Percentiles rank a stretch among this genome's conserved stretches.
Evolutionary conservation across 2,113 vertebrate species (phyloP).

Genomic region (Tachysurus fulvidraco): DNA sequence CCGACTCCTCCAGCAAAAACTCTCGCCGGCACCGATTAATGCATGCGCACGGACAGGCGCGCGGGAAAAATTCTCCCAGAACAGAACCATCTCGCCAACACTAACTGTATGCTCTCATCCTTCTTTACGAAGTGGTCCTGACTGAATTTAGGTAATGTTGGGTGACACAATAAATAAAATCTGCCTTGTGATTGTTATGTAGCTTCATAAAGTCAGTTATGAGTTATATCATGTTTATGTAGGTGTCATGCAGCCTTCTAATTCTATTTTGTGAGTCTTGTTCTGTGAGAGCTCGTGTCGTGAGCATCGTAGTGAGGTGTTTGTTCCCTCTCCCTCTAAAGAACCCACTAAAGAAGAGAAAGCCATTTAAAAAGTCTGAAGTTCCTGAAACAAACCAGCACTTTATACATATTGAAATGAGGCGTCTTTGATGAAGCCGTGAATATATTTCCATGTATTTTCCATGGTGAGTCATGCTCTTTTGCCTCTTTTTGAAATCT

Average conservation of each 20-base stretch:
- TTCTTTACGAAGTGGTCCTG: too few relatives aligned
- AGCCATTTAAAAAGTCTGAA: conserved; percentile 36
- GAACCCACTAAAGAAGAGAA: neutral
- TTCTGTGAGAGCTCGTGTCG: neutral
- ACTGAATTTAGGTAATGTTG: neutral
- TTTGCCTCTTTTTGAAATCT: conserved; percentile 44
- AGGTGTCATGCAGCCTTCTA: neutral
- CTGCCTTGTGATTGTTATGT: neutral
- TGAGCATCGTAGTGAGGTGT: neutral
- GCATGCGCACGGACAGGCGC: too few relatives aligned
- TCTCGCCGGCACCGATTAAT: too few relatives aligned
- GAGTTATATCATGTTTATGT: neutral
- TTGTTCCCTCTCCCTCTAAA: neutral
- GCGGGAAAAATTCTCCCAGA: too few relatives aligned
- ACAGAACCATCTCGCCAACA: too few relatives aligned
- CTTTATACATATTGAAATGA: conserved; percentile 40
- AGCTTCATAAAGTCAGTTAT: neutral
- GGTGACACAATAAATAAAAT: neutral
- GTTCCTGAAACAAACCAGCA: conserved; percentile 28
- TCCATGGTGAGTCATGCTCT: conserved; percentile 59
- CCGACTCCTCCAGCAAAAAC: too few relatives aligned
- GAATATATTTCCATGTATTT: conserved; percentile 73
- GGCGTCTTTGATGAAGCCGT: conserved; percentile 60
- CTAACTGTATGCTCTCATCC: too few relatives aligned
- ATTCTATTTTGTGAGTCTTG: neutral